These are phyloP conservation scores for Pelodiscus sinensis DNA, from an alignment of 2,113 vertebrate genomes.

Conservation along the genomic window DNA sequence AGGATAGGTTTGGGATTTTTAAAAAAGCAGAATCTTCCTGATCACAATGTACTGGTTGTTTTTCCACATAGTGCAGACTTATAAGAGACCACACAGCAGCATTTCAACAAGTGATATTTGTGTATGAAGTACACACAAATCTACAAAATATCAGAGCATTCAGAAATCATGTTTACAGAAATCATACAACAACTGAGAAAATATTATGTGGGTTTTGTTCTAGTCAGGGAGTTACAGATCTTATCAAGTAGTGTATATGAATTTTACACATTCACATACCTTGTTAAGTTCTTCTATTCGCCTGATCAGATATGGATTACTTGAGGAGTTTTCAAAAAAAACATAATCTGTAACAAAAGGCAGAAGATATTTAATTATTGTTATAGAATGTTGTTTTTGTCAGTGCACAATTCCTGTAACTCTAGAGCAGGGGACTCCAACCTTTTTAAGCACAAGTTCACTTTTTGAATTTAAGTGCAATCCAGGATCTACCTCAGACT, in stretches of 20 bases:
- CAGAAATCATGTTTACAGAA: neutral
- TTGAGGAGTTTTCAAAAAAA: conserved; percentile 99
- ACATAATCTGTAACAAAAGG: conserved; percentile 92
- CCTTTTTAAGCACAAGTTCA: too few species aligned
- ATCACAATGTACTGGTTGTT: neutral
- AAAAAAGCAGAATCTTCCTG: neutral
- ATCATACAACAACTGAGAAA: neutral
- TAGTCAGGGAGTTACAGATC: neutral
- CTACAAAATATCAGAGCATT: neutral
- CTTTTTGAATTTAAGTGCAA: too few species aligned
- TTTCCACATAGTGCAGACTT: neutral
- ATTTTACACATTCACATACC: conserved; percentile 76
- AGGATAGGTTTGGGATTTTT: neutral
- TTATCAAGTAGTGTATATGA: neutral
- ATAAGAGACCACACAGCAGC: rapidly evolving
- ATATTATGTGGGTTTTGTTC: neutral
- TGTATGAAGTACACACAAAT: neutral
- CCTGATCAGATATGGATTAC: conserved; percentile 98
- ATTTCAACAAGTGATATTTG: neutral
- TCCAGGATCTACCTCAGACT: too few species aligned
- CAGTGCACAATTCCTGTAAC: neutral
- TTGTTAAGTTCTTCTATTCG: conserved; percentile 99
- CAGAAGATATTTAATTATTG: conserved; percentile 25
- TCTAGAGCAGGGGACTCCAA: neutral
- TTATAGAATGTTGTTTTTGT: neutral